Conservation (phyloP, 2,888 invertebrate genomes). For the Scaptomyza reducta region DNA sequence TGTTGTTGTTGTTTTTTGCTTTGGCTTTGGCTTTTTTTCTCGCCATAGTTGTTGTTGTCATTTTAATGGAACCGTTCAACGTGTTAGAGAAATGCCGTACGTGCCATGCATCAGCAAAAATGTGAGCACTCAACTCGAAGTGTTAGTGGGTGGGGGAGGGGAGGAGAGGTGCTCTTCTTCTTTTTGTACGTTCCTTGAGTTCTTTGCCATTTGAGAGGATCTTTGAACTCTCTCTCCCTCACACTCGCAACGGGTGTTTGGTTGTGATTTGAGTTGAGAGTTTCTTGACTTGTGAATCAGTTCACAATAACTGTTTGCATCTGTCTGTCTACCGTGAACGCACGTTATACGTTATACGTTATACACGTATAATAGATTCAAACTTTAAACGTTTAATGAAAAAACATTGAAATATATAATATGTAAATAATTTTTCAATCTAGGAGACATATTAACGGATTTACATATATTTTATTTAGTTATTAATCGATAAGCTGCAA, state of each 20-base stretch:
- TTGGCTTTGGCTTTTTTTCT: constrained; percentile 29
- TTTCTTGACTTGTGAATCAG: constrained; percentile 20
- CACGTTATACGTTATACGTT: too few species aligned
- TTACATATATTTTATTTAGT: too few species aligned
- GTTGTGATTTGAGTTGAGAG: constrained; percentile 11
- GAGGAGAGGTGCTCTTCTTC: background rate
- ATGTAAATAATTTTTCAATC: too few species aligned
- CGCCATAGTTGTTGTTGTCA: constrained; percentile 25
- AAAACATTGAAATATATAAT: too few species aligned
- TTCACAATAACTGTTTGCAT: constrained; percentile 8
- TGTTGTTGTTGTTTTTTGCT: constrained; percentile 32
- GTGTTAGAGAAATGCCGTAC: constrained; percentile 74
- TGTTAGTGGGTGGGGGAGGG: background rate
- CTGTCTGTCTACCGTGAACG: background rate
- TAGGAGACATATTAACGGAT: too few species aligned
- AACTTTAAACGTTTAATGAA: background rate
- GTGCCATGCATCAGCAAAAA: constrained; percentile 61
- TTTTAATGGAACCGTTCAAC: constrained; percentile 47
- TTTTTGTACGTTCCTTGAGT: constrained; percentile 1
- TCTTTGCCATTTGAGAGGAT: constrained; percentile 16
- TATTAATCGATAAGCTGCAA: too few species aligned
- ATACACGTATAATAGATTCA: background rate
- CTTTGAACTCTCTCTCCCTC: constrained; percentile 19
- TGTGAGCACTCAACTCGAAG: background rate
- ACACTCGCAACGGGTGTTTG: background rate